phyloP scores from a whole-genome alignment of 2,888 invertebrate species.

The Morinoia aosen region DNA sequence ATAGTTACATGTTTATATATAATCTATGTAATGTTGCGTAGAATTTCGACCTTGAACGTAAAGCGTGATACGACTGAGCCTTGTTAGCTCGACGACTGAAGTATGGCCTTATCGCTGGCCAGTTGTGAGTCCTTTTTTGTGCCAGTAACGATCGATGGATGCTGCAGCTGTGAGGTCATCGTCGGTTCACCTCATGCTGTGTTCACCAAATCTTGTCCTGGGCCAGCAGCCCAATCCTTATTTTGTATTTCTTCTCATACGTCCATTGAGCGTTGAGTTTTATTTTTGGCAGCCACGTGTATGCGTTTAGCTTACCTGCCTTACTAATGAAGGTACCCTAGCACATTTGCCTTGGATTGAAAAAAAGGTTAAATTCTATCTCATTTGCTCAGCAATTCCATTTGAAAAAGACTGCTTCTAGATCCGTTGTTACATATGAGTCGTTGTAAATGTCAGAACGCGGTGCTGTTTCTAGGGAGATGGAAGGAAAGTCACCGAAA shows the following conservation, averaged over 20 bases:
- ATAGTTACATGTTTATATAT: too few species aligned
- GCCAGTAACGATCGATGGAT: neutral
- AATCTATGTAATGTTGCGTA: neutral
- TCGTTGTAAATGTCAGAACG: too few species aligned
- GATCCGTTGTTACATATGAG: too few species aligned
- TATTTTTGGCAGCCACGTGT: neutral
- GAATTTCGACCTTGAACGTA: neutral
- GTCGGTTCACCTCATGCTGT: neutral
- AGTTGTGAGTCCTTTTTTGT: neutral
- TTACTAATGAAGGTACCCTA: too few species aligned
- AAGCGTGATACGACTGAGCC: neutral
- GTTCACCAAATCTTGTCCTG: neutral
- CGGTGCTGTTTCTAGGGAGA: too few species aligned
- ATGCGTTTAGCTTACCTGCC: too few species aligned
- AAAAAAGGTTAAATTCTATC: too few species aligned
- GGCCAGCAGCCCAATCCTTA: neutral
- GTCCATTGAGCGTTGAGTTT: neutral
- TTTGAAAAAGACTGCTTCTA: too few species aligned
- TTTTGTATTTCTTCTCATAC: neutral
- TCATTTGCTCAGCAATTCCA: too few species aligned
- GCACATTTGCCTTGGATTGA: too few species aligned
- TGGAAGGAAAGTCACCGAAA: too few species aligned
- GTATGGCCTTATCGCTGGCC: neutral
- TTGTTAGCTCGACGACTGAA: neutral
- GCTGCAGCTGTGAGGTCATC: neutral